These are phyloP conservation scores for Saccopteryx leptura DNA, from an alignment of 2,113 vertebrate genomes.

Conservation along the genomic window DNA sequence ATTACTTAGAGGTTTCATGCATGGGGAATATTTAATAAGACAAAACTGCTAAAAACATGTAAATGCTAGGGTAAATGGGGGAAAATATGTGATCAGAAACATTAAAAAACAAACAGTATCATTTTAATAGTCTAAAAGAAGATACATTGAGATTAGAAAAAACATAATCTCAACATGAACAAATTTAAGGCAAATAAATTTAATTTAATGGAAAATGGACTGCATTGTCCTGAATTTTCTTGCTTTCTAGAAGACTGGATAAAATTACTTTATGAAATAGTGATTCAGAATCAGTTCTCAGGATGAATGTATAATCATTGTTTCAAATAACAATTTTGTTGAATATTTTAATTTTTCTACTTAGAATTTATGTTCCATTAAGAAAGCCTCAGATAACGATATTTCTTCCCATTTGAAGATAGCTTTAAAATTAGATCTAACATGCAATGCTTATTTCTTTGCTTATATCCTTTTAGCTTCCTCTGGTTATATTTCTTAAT, in stretches of 20 bases:
- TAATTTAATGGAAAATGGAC: constrained; percentile 11
- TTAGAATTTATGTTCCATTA: neutral
- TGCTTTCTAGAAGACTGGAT: neutral
- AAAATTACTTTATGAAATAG: constrained; percentile 1
- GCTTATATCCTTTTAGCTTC: neutral
- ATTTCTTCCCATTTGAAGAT: neutral
- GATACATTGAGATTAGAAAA: neutral
- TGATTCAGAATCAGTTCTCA: neutral
- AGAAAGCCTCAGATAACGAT: neutral
- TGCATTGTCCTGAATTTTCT: constrained; percentile 24
- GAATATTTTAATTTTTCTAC: neutral
- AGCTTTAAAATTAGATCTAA: neutral
- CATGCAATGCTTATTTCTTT: constrained; percentile 1
- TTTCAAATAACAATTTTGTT: constrained; percentile 10
- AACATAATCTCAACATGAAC: neutral
- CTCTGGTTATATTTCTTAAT: constrained; percentile 17
- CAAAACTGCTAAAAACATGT: neutral
- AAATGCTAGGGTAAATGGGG: neutral
- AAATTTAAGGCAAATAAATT: constrained; percentile 23
- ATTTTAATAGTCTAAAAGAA: neutral
- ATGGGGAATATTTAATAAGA: constrained; percentile 15
- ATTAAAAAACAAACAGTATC: neutral
- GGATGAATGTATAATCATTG: neutral
- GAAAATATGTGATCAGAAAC: neutral
- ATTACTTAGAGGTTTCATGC: neutral